phyloP scores from a whole-genome alignment of 2,113 vertebrate species.

The Aegithalos caudatus region DNA sequence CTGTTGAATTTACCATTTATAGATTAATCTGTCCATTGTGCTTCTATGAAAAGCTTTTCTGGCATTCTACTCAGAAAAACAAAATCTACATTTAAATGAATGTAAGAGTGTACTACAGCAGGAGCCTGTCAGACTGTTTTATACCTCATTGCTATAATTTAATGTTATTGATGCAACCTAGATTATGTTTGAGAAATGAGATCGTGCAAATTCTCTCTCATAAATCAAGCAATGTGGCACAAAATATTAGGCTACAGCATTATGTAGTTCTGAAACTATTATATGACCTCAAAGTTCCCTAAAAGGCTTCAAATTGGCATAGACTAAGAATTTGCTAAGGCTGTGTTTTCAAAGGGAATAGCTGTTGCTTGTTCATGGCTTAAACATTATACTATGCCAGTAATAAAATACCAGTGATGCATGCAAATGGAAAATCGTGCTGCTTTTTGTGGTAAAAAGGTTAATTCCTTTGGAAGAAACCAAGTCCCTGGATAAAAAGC shows the following conservation, averaged over 20 bases:
- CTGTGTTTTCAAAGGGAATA: conserved; percentile 56
- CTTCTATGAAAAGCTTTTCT: conserved; percentile 66
- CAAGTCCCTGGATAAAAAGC: conserved; percentile 57
- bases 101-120: conserved; percentile 63
- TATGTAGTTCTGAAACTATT: conserved; percentile 50
- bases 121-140: conserved; percentile 58
- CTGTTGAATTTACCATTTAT: conserved; percentile 68
- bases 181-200: conserved; percentile 63
- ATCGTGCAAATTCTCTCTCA: conserved; percentile 25
- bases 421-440: conserved; percentile 52
- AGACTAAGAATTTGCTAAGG: conserved; percentile 49
- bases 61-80: conserved; percentile 68
- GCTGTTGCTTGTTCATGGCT: conserved; percentile 59
- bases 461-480: conserved; percentile 80
- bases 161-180: conserved; percentile 65
- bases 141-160: conserved; percentile 63
- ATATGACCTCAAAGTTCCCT: conserved; percentile 45
- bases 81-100: conserved; percentile 76
- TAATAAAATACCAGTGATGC: conserved; percentile 62
- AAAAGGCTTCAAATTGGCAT: conserved; percentile 55
- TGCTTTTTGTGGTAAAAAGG: conserved; percentile 73
- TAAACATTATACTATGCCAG: conserved; percentile 45
- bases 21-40: conserved; percentile 72
- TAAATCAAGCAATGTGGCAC: conserved; percentile 41
- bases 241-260: conserved; percentile 39